These are phyloP conservation scores for Tauraco erythrolophus DNA, from an alignment of 2,113 vertebrate genomes.

Conservation along the genomic window DNA sequence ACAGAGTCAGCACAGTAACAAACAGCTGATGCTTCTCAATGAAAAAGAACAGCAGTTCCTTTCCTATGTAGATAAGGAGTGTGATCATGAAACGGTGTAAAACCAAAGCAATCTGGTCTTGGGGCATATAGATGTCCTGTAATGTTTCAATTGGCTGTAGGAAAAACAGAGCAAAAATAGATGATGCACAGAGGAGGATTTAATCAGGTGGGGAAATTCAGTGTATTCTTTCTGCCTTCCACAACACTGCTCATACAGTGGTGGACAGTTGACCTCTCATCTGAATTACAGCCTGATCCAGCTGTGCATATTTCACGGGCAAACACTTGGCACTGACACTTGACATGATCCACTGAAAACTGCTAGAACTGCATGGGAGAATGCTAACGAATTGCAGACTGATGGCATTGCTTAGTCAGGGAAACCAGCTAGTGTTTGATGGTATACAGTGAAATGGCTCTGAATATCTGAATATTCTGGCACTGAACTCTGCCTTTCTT, in stretches of 20 bases:
- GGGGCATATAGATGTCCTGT: conserved; percentile 52
- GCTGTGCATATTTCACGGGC: not conserved
- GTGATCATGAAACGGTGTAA: conserved; percentile 63
- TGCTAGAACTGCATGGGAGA: not conserved
- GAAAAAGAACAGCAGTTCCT: conserved; percentile 62
- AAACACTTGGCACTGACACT: not conserved
- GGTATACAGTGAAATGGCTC: not conserved
- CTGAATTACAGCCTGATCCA: not conserved
- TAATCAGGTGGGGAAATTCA: not conserved
- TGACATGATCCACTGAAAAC: not conserved
- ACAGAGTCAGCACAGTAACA: conserved; percentile 25
- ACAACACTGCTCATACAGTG: not conserved
- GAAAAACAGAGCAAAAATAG: not conserved
- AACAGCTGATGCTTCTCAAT: conserved; percentile 65
- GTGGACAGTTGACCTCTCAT: not conserved
- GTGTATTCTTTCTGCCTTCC: not conserved
- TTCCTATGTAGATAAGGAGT: conserved; percentile 45
- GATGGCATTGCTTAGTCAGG: not conserved
- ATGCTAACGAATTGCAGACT: not conserved
- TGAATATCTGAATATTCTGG: not conserved
- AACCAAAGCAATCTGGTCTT: conserved; percentile 63
- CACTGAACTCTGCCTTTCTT: not conserved
- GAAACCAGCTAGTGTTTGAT: not conserved
- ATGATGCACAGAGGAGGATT: not conserved
- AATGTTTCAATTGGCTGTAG: conserved; percentile 42